These are phyloP conservation scores for Plebejus anna DNA, from an alignment of 2,888 invertebrate genomes.

Conservation along the genomic window DNA sequence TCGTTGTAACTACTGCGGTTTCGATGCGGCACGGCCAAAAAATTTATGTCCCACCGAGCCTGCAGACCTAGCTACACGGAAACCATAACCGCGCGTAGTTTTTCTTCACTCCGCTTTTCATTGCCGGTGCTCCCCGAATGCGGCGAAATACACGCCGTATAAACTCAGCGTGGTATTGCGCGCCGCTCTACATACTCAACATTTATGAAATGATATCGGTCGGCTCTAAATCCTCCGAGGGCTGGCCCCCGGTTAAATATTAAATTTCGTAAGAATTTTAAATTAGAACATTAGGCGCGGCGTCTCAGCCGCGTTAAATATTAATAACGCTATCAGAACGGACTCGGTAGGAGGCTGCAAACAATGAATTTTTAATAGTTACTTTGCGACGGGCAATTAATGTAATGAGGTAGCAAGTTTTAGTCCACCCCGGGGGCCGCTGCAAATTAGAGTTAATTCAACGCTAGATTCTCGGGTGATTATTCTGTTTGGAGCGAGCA, in stretches of 20 bases:
- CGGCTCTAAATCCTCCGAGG: constrained; percentile 54
- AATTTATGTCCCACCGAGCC: constrained; percentile 74
- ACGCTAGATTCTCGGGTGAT: constrained; percentile 47
- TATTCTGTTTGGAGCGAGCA: constrained; percentile 40
- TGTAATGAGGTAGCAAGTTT: constrained; percentile 67
- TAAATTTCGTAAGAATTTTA: constrained; percentile 76
- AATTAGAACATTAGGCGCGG: constrained; percentile 69
- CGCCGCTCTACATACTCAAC: constrained; percentile 60
- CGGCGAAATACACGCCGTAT: constrained; percentile 38
- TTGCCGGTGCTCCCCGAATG: constrained; percentile 48
- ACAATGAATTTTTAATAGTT: constrained; percentile 74
- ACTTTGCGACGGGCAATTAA: constrained; percentile 66
- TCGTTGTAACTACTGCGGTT: constrained; percentile 69
- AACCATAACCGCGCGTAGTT: constrained; percentile 52
- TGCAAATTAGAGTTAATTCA: constrained; percentile 52
- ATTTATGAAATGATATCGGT: constrained; percentile 48
- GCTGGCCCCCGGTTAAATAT: constrained; percentile 65
- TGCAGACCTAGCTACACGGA: constrained; percentile 63
- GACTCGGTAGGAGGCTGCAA: constrained; percentile 57
- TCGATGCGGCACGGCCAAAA: constrained; percentile 70
- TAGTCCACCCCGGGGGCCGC: constrained; percentile 45
- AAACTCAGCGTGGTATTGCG: constrained; percentile 54
- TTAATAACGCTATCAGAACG: constrained; percentile 67
- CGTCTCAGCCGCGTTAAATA: constrained; percentile 69
- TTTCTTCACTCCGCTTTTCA: constrained; percentile 52